phyloP scores from a whole-genome alignment of 2,888 invertebrate species.

The Onchidella celtica region DNA sequence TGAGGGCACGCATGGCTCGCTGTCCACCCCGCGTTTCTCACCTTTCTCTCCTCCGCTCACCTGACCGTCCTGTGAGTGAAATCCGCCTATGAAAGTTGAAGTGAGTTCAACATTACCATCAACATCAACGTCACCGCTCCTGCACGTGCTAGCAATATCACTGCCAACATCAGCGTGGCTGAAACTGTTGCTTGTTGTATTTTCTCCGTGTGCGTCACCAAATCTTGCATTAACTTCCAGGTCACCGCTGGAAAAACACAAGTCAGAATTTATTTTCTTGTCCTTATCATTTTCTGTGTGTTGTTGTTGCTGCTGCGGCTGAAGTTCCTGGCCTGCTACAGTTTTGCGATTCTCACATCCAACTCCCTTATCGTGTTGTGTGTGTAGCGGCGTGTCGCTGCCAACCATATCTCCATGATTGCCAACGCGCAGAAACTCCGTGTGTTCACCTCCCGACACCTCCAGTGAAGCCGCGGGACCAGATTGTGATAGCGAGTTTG shows the following conservation, averaged over 20 bases:
- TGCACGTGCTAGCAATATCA: neutral
- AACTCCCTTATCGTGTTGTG: neutral
- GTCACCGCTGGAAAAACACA: no score
- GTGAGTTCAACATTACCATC: no score
- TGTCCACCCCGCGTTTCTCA: no score
- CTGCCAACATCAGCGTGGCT: neutral
- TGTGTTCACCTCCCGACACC: neutral
- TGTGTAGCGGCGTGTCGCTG: neutral
- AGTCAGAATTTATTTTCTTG: neutral
- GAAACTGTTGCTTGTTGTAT: neutral
- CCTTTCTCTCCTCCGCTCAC: no score
- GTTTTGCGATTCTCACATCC: no score
- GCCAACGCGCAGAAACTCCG: neutral
- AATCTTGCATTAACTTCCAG: no score
- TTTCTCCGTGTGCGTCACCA: no score
- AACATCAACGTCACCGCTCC: neutral
- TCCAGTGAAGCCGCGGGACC: neutral
- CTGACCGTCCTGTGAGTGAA: no score
- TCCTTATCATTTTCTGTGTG: neutral
- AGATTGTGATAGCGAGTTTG: no score
- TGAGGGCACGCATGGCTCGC: no score
- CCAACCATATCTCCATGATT: neutral
- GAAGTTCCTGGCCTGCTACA: no score
- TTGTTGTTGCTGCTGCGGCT: neutral
- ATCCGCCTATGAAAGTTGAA: no score